A percentile compares a stretch with the other conserved stretches of the same genome.
Conservation (phyloP, 2,888 invertebrate genomes). For the Ophioninae sp. region DNA sequence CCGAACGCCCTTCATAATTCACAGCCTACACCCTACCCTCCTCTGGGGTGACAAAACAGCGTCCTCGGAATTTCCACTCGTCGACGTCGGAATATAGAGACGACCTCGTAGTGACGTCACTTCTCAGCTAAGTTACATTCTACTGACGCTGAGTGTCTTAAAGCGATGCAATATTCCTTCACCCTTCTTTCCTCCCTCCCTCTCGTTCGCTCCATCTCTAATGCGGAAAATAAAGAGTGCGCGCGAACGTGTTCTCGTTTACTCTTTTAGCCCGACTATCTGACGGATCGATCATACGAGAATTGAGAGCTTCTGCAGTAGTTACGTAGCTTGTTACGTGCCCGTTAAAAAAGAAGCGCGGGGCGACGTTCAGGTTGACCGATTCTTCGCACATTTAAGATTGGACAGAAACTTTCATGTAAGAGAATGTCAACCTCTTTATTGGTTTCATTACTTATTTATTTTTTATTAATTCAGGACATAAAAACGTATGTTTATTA, state of each 20-base stretch:
- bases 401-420: not conserved
- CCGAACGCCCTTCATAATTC: not conserved
- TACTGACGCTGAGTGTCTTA: not conserved
- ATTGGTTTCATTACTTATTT: too few species aligned
- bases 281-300: conserved; percentile 39
- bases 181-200: not conserved
- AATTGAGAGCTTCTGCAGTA: conserved; percentile 28
- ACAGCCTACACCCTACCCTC: not conserved
- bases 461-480: too few species aligned
- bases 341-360: conserved; percentile 7
- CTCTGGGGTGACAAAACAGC: not conserved
- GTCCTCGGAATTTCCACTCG: not conserved
- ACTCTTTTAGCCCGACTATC: conserved; percentile 37
- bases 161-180: not conserved
- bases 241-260: conserved; percentile 36
- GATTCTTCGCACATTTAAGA: conserved; percentile 38
- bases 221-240: conserved; percentile 1
- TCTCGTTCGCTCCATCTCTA: not conserved
- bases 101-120: conserved; percentile 28
- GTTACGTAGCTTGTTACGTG: conserved; percentile 15
- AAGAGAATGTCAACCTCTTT: too few species aligned
- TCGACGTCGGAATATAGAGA: not conserved
- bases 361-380: conserved; percentile 13
- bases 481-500: not conserved
- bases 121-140: conserved; percentile 2